A percentile compares a stretch with the other conserved stretches of the same genome.
Evolutionary conservation across 1,140 invertebrate genomes (phyloP).

Genomic region (Dermatophagoides farinae): DNA sequence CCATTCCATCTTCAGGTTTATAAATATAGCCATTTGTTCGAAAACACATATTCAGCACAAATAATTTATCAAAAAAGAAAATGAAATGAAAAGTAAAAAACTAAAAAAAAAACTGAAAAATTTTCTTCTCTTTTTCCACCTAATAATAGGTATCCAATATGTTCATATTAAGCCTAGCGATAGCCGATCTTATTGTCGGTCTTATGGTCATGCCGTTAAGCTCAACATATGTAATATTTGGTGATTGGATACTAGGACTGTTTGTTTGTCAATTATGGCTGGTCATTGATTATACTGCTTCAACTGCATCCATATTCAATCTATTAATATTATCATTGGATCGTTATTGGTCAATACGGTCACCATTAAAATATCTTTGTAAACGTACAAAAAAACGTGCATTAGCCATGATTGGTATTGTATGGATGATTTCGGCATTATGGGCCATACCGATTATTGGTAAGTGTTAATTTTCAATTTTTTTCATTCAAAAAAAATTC

Average conservation of each 20-base stretch:
- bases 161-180: slow-evolving; percentile 40
- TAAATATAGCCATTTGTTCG: no score
- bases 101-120: no score
- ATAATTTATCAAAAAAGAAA: no score
- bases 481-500: not conserved
- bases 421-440: slow-evolving; percentile 31
- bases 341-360: slow-evolving; percentile 36
- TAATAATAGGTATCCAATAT: slow-evolving; percentile 37
- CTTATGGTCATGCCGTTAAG: slow-evolving; percentile 41
- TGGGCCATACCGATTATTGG: slow-evolving; percentile 33
- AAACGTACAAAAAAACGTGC: slow-evolving; percentile 37
- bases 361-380: slow-evolving; percentile 36
- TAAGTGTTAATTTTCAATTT: not conserved
- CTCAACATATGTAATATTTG: slow-evolving; percentile 37
- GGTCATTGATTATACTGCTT: slow-evolving; percentile 38
- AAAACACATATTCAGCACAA: no score
- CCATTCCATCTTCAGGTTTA: no score
- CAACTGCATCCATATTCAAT: slow-evolving; percentile 41
- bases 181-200: slow-evolving; percentile 41
- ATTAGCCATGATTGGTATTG: slow-evolving; percentile 31
- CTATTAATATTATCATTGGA: slow-evolving; percentile 32
- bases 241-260: slow-evolving; percentile 35
- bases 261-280: slow-evolving; percentile 33
- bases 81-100: no score
- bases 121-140: not conserved